Base-by-base conservation (phyloP, 2,797 vertebrate species). In the Syndactyla subalaris region DNA sequence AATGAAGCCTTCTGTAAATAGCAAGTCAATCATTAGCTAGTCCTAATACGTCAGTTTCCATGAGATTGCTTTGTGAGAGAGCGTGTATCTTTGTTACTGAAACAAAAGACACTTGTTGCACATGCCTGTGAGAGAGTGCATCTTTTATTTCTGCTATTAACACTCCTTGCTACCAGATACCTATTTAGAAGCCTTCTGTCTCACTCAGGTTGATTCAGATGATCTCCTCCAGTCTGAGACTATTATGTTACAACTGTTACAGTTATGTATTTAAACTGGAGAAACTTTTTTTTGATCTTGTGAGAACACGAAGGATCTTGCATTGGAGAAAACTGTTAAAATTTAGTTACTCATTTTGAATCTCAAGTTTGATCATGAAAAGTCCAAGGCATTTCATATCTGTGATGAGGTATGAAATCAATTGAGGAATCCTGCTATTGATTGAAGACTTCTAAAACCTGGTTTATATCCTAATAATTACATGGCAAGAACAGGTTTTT, bases 1-100 rank as follows among this genome's bases (percentile, higher is more conserved):
- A 88, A 63, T 83, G 89, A 85, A 89, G 23, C 76, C 62, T 62
- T 87, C 76, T 78, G 93, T 77, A 95, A 96, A 93, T 38, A 93
- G n/a, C 8, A 3, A 89, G 87, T 94, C 70, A 89, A 81, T 85
- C 79, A 91, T 95, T 92, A 95, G 22, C 87, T 73, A 41, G 45
- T 88, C 27, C 43, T 78, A 72, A 81, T 48, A 26, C 49, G 41
- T n/a, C 1, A 2, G 51, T 93, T 94, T 91, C 57, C 22, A 65
- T 26, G 58, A 58, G 46, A 52, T 16, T 91, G 65, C 66, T 93
- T 88, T 85, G 46, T 1, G 13, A 87, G 51, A 41, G 41, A 59
- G 48, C 5, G 4, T 19, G 0, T 81, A 55, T 82, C 57, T 77
- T 82, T 73, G 75, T 70, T 71, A 51, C 19, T 63, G 52, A 89